Conservation (phyloP, 2,888 invertebrate genomes). For the Lepidonotus clava region DNA sequence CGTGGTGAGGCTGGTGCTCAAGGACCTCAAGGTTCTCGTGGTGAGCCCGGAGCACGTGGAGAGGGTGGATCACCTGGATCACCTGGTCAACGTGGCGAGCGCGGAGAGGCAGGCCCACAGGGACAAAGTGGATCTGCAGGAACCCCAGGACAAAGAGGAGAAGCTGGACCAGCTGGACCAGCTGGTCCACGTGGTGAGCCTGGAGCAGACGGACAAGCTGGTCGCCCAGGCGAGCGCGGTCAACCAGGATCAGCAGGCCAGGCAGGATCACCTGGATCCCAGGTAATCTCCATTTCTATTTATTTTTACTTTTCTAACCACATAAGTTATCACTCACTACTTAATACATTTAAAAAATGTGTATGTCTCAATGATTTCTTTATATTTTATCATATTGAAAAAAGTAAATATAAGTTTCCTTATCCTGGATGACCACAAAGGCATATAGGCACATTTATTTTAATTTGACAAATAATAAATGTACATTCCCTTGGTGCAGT, state of each 20-base stretch:
- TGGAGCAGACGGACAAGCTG: constrained; percentile 33
- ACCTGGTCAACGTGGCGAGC: constrained; percentile 59
- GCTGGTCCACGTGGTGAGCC: constrained; percentile 64
- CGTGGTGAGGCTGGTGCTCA: constrained; percentile 46
- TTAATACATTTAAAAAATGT: no score
- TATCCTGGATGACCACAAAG: no score
- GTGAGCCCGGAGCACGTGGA: constrained; percentile 25
- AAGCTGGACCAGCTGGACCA: constrained; percentile 51
- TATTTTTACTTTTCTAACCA: no score
- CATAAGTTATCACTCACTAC: no score
- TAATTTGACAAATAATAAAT: no score
- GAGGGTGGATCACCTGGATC: constrained; percentile 57
- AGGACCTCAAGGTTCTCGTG: constrained; percentile 26
- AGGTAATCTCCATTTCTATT: constrained; percentile 53
- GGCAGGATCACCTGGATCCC: constrained; percentile 56
- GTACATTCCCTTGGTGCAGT: no score
- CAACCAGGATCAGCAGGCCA: constrained; percentile 52
- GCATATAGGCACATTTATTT: no score
- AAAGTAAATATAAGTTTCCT: no score
- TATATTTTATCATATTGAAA: no score
- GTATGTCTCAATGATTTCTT: no score
- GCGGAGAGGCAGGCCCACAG: constrained; percentile 43
- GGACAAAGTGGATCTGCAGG: constrained; percentile 56
- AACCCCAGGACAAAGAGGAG: constrained; percentile 59
- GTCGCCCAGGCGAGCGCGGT: constrained; percentile 57